Percentiles rank a stretch among this genome's conserved stretches.
Evolutionary conservation across 2,888 invertebrate species (phyloP).

Genomic region (Caenorhabditis sp.): DNA sequence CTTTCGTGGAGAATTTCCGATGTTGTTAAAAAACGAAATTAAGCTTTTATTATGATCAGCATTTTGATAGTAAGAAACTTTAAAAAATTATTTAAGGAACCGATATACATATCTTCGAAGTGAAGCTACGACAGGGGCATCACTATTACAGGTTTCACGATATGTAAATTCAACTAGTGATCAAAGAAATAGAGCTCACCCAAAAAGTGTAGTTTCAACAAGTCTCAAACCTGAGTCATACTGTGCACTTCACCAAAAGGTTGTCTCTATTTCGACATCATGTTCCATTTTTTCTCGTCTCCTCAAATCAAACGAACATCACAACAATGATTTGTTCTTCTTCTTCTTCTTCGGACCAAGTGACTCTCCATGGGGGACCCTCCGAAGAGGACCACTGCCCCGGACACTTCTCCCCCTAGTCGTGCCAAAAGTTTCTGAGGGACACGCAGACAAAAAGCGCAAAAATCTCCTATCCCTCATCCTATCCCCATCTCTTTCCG

Average conservation of each 20-base stretch:
- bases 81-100: too few species aligned
- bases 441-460: constrained; percentile 57
- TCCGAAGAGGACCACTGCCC: constrained; percentile 15
- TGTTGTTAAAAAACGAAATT: too few species aligned
- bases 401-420: constrained; percentile 29
- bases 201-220: background rate
- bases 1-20: too few species aligned
- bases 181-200: too few species aligned
- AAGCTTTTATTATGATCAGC: too few species aligned
- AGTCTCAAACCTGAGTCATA: background rate
- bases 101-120: too few species aligned
- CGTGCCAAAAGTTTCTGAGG: constrained; percentile 17
- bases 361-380: constrained; percentile 32
- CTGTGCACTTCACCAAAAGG: background rate
- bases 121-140: too few species aligned
- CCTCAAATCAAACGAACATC: constrained; percentile 43
- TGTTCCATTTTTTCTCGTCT: constrained; percentile 1
- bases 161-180: too few species aligned
- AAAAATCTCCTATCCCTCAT: constrained; percentile 40
- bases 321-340: constrained; percentile 9
- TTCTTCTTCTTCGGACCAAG: constrained; percentile 1
- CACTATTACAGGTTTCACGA: too few species aligned
- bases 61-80: too few species aligned
- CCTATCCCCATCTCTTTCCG: constrained; percentile 1
- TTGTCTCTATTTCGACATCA: background rate